phyloP scores from a whole-genome alignment of 2,888 invertebrate species.

The Tetramorium bicarinatum region DNA sequence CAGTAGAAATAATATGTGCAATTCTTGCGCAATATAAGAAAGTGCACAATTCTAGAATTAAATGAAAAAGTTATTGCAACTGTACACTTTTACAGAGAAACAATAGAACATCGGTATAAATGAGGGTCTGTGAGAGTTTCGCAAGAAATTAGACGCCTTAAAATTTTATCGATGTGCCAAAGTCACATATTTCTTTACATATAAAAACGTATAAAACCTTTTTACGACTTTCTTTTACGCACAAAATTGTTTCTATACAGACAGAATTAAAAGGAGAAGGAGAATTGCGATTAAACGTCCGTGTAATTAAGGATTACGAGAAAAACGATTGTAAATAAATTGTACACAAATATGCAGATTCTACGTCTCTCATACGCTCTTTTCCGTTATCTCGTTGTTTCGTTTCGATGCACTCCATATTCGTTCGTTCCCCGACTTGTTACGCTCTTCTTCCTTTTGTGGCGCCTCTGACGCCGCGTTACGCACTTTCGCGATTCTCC shows the following conservation, averaged over 20 bases:
- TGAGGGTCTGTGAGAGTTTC: neutral
- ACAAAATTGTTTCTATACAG: neutral
- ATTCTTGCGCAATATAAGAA: conserved; percentile 14
- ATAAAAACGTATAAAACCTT: neutral
- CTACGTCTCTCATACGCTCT: conserved; percentile 5
- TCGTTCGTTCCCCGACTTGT: conserved; percentile 40
- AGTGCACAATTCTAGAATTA: conserved; percentile 2
- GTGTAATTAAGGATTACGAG: neutral
- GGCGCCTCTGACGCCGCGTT: conserved; percentile 71
- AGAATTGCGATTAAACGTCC: neutral
- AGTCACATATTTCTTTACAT: neutral
- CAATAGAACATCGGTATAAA: neutral
- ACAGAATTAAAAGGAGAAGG: neutral
- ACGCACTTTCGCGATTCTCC: conserved; percentile 71
- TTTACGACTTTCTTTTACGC: neutral
- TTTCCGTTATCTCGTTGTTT: conserved; percentile 38
- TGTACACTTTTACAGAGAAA: neutral
- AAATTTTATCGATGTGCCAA: neutral
- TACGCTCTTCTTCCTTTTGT: conserved; percentile 71
- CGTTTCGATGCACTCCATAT: conserved; percentile 60
- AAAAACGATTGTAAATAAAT: conserved; percentile 10
- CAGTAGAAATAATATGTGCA: neutral
- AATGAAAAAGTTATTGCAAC: neutral
- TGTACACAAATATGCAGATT: conserved; percentile 8
- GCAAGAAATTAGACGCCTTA: neutral